Evolutionary conservation across 2,113 vertebrate genomes (phyloP).

Genomic region (Macquaria australasica): DNA sequence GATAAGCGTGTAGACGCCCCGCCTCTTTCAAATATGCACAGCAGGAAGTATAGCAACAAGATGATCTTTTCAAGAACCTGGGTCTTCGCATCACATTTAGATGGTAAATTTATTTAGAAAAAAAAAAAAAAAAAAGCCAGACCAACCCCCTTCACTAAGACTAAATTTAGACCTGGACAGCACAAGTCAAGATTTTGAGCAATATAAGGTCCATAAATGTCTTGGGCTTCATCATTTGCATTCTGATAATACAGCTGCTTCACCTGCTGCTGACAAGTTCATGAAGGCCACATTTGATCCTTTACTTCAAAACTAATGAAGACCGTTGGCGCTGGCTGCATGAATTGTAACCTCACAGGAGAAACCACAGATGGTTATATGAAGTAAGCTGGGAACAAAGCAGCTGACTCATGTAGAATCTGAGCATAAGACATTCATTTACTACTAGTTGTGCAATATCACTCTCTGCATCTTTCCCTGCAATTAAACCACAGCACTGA

Average conservation of each 20-base stretch:
- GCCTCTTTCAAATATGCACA: slow-evolving; percentile 43
- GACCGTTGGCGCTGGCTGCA: slow-evolving; percentile 19
- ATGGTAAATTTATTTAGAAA: not conserved
- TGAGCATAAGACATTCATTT: not conserved
- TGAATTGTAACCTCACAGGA: slow-evolving; percentile 12
- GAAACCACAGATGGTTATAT: slow-evolving; percentile 2
- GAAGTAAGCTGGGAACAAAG: slow-evolving; percentile 33
- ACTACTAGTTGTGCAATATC: not conserved
- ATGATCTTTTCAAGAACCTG: not conserved
- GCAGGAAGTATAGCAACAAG: slow-evolving; percentile 5
- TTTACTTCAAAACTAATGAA: slow-evolving; percentile 56
- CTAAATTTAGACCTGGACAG: not conserved
- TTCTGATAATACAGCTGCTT: slow-evolving; percentile 46
- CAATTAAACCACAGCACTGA: not conserved
- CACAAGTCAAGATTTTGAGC: not conserved
- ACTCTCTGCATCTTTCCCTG: not conserved
- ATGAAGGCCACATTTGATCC: slow-evolving; percentile 51
- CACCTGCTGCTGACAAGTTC: slow-evolving; percentile 40
- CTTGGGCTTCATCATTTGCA: slow-evolving; percentile 30
- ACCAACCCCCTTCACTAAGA: not conserved
- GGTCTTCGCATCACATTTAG: slow-evolving; percentile 13
- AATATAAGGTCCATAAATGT: slow-evolving; percentile 3
- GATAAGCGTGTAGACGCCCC: slow-evolving; percentile 32
- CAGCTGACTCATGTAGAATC: slow-evolving; percentile 19
- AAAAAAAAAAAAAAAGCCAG: too few species aligned